Evolutionary conservation across 2,113 vertebrate genomes (phyloP), one percentile per base, ranked within the genome.

Genomic region (Myrmophylax atrothorax): DNA sequence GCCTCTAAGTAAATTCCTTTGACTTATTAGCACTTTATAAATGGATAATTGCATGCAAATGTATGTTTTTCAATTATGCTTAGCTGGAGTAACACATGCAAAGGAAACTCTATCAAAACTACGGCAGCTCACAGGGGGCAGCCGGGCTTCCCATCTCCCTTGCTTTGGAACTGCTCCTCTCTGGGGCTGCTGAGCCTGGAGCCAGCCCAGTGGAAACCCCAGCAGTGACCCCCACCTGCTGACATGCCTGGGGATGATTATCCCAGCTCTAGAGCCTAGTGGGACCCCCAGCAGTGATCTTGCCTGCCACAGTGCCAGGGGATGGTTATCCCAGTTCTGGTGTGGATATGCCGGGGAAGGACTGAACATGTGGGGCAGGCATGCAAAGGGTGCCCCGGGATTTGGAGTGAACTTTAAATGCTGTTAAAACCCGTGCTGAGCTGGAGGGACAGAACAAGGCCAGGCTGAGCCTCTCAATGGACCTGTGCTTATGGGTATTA

Each of bases 281-380:
- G 19, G 49, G 37, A 44, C 14, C 29, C 62, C 33, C 25, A 40
- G 70, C 55, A 62, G 40, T 40, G 79, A 12, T 14, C 29, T 23
- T 10, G 35, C 7, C n/a, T 11, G 7, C 11, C 70, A 9, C 11
- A 2, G 37, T 59, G 47, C 40, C 78, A 35, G 47, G 63, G 19
- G 22, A 37, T 7, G 23, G 46, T 63, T 33, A 16, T 50, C 17
- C 35, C 6, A 2, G 46, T 17, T 63, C 29, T 40, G 58, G 15
- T 11, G 42, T 26, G 22, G 55, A 29, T 47, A 22, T 20, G 59
- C 10, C 12, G 29, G 38, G 26, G 59, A 18, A 29, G 46, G 35
- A 2, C 55, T 5, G 58, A 28, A 53, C 0, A 0, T 10, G 3
- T 3, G 31, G 56, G 44, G 50, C 69, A 2, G 4, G 64, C 4